These are phyloP conservation scores for Astyanax mexicanus DNA, from an alignment of 2,797 vertebrate species.

Conservation along the genomic window DNA sequence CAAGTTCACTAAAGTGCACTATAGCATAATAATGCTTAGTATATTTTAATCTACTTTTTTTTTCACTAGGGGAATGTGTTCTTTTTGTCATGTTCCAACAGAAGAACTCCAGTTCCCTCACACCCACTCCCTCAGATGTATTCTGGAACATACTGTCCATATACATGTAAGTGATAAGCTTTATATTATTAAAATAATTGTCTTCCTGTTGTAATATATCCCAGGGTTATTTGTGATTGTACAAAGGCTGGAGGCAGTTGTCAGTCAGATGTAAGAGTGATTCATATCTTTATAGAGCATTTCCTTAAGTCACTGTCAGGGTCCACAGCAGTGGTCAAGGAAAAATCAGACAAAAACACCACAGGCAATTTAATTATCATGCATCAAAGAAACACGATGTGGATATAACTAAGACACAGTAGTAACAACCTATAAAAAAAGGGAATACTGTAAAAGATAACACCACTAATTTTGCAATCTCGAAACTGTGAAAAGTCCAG, in stretches of 20 bases:
- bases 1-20: no score
- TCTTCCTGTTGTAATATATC: no score
- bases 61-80: slow-evolving; percentile 34
- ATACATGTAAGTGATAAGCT: no score
- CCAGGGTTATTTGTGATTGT: background rate
- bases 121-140: background rate
- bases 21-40: no score
- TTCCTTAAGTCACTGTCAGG: background rate
- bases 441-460: no score
- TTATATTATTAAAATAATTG: no score
- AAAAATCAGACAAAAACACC: background rate
- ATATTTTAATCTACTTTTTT: no score
- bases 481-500: no score
- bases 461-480: no score
- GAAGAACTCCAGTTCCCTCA: no score
- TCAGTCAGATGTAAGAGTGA: background rate
- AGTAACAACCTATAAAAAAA: no score
- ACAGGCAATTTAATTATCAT: background rate
- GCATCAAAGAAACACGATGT: background rate
- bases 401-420: no score
- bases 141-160: background rate
- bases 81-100: slow-evolving; percentile 27
- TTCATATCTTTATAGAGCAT: background rate
- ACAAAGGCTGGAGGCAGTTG: background rate
- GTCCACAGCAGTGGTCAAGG: background rate